A percentile compares a stretch with the other conserved stretches of the same genome.
These are phyloP conservation scores for Antechinus stuartii DNA, from an alignment of 2,113 vertebrate genomes.

Conservation along the genomic window DNA sequence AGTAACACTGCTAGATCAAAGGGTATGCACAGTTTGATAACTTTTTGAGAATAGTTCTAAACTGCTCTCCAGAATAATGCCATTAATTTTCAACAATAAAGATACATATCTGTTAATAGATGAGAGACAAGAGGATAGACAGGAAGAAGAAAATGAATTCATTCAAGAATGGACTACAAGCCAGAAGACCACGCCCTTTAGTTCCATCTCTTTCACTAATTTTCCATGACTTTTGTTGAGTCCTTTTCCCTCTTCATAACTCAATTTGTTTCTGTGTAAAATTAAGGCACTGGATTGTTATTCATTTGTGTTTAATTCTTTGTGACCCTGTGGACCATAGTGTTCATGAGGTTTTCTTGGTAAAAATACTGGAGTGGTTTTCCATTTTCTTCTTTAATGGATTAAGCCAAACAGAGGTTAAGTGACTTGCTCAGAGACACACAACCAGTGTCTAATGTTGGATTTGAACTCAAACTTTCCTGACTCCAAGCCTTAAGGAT, in stretches of 20 bases:
- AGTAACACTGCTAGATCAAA: no score
- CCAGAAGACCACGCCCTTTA: not conserved
- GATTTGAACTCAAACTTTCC: not conserved
- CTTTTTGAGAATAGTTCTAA: no score
- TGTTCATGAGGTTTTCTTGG: not conserved
- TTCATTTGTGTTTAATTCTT: not conserved
- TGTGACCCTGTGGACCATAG: not conserved
- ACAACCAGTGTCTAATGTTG: not conserved
- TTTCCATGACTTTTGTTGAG: not conserved
- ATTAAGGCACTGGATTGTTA: not conserved
- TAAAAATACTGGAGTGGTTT: not conserved
- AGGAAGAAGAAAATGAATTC: not conserved
- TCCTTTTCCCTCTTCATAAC: not conserved
- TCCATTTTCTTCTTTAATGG: not conserved
- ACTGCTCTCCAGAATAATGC: no score
- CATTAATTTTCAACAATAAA: not conserved
- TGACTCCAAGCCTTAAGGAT: not conserved
- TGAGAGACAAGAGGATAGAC: conserved; percentile 11
- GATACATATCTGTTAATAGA: conserved; percentile 41
- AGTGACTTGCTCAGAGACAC: not conserved
- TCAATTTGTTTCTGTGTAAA: not conserved
- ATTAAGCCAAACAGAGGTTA: not conserved
- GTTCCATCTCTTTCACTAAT: not conserved
- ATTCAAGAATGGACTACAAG: not conserved
- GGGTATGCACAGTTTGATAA: no score